Base-by-base conservation (phyloP, 2,888 invertebrate genomes). In the Tanytarsus gracilentus region DNA sequence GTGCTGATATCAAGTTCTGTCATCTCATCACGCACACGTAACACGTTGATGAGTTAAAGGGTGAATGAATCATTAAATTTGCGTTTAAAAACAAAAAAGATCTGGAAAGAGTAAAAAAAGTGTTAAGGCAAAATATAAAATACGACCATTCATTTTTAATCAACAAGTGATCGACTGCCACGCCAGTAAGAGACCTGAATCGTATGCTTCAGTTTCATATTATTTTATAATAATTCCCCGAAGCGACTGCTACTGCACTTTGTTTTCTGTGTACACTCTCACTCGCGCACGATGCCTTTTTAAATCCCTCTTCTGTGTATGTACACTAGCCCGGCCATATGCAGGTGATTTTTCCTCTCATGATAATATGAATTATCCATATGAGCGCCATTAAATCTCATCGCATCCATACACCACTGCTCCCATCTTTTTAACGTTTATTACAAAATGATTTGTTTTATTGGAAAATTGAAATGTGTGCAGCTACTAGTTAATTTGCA, bases 161-260 rank as follows among this genome's bases (percentile, higher is more conserved):
- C 53, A 53, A 53, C 33, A 33, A 53, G 33, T 53, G 51, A 51
- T 51, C 51, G 29, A 51, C 11, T 51, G 25, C 36, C 36, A 49
- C n/a, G 49, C 39, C 21, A 7, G 8, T 23, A 11, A 29, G 14
- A 16, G 18, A 44, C 18, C 23, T 27, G n/a, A 23, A 23, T 53
- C n/a, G 53, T 36, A 53, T 53, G 53, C 36, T 53, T 53, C 23
- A 29, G 27, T 51, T 53, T 27, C 29, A 53, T 53, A 53, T 53
- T 53, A 53, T 53, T 53, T 53, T 53, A 53, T 53, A 53, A 53
- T 53, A 53, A 53, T 53, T 53, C 53, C 53, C 53, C 23, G 30
- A 30, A 53, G 53, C 33, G 33, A 29, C 14, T 27, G 53, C 53
- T 53, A 53, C 53, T 53, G 53, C 53, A 53, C 53, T 53, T 53